phyloP scores from a whole-genome alignment of 64 coral and sea anemone genomes.

The Hydrozoanthus tunicans region DNA sequence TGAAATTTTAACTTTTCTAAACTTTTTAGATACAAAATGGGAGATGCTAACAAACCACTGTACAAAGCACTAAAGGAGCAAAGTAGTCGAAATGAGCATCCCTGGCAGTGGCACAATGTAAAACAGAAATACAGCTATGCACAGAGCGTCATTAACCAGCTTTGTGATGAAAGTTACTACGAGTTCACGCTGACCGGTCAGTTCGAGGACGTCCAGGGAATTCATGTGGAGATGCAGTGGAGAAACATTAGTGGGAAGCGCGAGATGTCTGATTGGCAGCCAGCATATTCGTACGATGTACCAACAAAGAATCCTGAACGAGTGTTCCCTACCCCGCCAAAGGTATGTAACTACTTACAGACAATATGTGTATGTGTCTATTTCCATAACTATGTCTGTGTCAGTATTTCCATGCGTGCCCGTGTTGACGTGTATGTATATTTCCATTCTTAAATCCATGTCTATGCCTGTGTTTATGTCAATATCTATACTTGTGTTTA shows the following conservation, averaged over 20 bases:
- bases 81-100: slow-evolving; percentile 38
- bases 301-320: too few species aligned
- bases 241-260: background rate
- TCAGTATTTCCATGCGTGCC: too few species aligned
- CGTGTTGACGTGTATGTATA: too few species aligned
- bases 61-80: slow-evolving; percentile 55
- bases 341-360: too few species aligned
- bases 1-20: background rate
- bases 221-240: slow-evolving; percentile 50
- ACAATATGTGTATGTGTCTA: too few species aligned
- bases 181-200: slow-evolving; percentile 67
- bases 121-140: slow-evolving; percentile 19
- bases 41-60: slow-evolving; percentile 25
- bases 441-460: too few species aligned
- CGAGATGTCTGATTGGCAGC: background rate
- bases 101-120: slow-evolving; percentile 70
- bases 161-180: slow-evolving; percentile 51
- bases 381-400: too few species aligned
- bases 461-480: too few species aligned
- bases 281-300: background rate
- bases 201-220: slow-evolving; percentile 64
- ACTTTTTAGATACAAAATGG: background rate
- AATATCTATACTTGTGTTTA: too few species aligned
- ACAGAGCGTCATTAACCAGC: slow-evolving; percentile 10
- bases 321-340: too few species aligned